Base-by-base conservation (phyloP, 1,140 invertebrate genomes). In the Venturia canescens region DNA sequence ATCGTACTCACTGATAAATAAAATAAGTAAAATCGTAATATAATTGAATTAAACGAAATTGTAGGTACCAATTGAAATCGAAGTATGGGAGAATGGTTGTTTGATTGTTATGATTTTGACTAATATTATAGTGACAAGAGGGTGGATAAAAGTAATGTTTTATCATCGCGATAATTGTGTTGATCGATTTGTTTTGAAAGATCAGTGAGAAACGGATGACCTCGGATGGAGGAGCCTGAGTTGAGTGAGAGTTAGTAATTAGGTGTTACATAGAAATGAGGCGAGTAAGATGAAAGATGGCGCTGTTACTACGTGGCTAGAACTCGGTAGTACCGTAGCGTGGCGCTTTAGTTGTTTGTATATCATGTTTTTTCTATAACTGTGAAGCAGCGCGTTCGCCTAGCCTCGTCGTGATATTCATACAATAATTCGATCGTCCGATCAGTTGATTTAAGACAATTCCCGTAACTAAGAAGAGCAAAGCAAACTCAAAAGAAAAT, bases 331-430 rank as follows among this genome's bases (percentile, higher is more conserved):
- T 88, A 89, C 88, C 85, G 86, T 89, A 88, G 85, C 86, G 84
- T 87, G 87, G 88, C 87, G 89, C 89, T 90, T 91, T 90, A 89
- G 85, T 90, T 89, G 86, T 91, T 90, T 89, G 85, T 90, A 90
- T 86, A 89, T 89, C 85, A 85, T 84, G 84, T 86, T 88, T 89
- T 87, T 90, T 85, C 31, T 34, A 34, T 89, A 87, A 87, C 83
- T 85, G 84, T 89, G 88, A 76, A 63, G 74, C 74, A 85, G 85
- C 87, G 85, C 86, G 83, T 84, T 82, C 83, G 86, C 85, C 88
- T 85, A 86, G 81, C 83, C 84, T 88, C 83, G 83, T 78, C 85
- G 85, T 78, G 77, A 31, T 81, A 78, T 70, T 77, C 78, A 50
- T 53, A 71, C 53, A 15, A 50, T 77, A 78, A 48, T 26, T 79